These are phyloP conservation scores for Nerophis ophidion DNA, from an alignment of 2,113 vertebrate species.

Conservation along the genomic window DNA sequence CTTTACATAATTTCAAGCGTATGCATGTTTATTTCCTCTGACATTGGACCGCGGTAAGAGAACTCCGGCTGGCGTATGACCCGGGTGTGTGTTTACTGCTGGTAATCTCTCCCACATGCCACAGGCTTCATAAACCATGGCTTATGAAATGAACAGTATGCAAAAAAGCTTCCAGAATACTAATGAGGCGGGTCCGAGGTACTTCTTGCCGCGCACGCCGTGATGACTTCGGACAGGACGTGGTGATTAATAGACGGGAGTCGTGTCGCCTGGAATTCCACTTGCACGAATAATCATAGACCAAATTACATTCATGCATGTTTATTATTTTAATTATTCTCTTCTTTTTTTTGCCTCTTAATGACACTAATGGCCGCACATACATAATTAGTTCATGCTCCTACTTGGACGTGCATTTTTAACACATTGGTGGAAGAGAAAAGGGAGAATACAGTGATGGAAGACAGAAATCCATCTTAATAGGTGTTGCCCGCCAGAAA, in stretches of 20 bases:
- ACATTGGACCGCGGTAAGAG: conserved; percentile 9
- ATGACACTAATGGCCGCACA: too few relatives aligned
- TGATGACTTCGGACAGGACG: conserved; percentile 13
- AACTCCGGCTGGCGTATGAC: conserved; percentile 1
- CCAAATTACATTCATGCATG: not conserved
- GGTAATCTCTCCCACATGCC: conserved; percentile 12
- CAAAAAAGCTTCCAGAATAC: conserved; percentile 26
- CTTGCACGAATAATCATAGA: conserved; percentile 5
- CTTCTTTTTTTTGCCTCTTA: too few relatives aligned
- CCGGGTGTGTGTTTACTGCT: conserved; percentile 18
- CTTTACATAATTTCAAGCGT: too few relatives aligned
- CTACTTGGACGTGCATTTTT: not conserved
- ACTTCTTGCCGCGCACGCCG: conserved; percentile 24
- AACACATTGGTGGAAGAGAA: too few relatives aligned
- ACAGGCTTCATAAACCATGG: conserved; percentile 16
- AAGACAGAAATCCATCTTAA: conserved; percentile 53
- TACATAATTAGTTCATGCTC: not conserved
- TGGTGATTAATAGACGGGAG: conserved; percentile 17
- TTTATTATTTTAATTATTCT: too few relatives aligned
- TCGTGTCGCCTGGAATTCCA: conserved; percentile 19
- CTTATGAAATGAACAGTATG: conserved; percentile 46
- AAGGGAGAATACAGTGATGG: not conserved
- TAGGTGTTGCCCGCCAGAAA: conserved; percentile 32
- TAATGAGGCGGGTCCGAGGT: conserved; percentile 19
- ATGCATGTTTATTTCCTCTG: too few relatives aligned